phyloP scores from a whole-genome alignment of 2,797 vertebrate genomes.

The Cetoscarus ocellatus region DNA sequence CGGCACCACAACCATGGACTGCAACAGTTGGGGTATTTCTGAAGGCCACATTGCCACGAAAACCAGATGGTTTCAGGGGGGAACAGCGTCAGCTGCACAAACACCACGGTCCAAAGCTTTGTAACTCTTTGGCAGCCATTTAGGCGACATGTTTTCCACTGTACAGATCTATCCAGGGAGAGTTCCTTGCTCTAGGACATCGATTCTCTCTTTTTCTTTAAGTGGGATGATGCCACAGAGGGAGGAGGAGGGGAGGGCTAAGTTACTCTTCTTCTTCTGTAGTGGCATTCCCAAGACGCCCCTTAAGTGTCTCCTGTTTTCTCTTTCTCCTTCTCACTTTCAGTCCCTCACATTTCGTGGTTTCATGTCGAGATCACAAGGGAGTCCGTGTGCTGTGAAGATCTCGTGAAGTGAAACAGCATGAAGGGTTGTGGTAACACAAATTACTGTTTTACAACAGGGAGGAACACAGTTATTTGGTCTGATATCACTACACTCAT shows the following conservation, averaged over 20 bases:
- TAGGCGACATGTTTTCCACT: slow-evolving; percentile 18
- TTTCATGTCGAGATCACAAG: not conserved
- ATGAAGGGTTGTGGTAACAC: not conserved
- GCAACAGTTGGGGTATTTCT: slow-evolving; percentile 7
- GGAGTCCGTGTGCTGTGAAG: not conserved
- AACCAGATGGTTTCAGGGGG: slow-evolving; percentile 2
- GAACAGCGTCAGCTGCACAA: not conserved
- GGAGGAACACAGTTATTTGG: not conserved
- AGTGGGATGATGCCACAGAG: slow-evolving; percentile 17
- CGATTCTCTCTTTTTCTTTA: slow-evolving; percentile 40
- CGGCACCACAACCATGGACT: not conserved
- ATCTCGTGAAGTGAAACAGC: not conserved
- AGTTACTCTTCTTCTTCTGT: slow-evolving; percentile 16
- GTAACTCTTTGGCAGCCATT: slow-evolving; percentile 23
- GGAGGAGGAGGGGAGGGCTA: not conserved
- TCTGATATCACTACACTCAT: no score
- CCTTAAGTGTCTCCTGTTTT: not conserved
- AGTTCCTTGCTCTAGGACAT: slow-evolving; percentile 32
- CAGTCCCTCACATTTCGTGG: slow-evolving; percentile 9
- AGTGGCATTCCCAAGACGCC: slow-evolving; percentile 7
- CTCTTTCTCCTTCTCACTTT: not conserved
- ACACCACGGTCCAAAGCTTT: not conserved
- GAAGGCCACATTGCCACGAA: not conserved
- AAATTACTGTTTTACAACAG: not conserved
- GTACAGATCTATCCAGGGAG: slow-evolving; percentile 25